Evolutionary conservation across 2,113 vertebrate genomes (phyloP), one percentile per base, ranked within the genome.

Genomic region (Saimiri boliviensis): DNA sequence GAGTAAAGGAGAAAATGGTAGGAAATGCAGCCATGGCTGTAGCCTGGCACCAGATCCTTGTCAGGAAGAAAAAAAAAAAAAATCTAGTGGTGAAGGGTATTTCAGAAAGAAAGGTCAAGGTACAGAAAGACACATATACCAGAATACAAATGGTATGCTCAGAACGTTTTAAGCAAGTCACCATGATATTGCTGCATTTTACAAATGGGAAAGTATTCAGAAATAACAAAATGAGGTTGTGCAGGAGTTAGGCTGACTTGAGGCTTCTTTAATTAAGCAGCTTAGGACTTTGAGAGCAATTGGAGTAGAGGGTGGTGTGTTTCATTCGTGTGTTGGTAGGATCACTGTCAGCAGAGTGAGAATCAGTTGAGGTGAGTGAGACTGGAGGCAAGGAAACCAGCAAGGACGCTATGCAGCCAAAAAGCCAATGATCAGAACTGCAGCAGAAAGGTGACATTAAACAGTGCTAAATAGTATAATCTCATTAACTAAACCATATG

Each of bases 221-320:
- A 90, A 71, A 23, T 13, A n/a, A 30, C 19, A 19, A 6, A 11
- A 27, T 73, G 13, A 47, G 35, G 7, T 32, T 27, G n/a, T 23
- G 14, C 27, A 40, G 16, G 27, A 25, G 17, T 14, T 23, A 32
- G 58, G 21, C 30, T 6, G 12, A 60, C 4, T 25, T 49, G 27
- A 54, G n/a, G 9, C 12, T 13, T 70, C 73, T 63, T 63, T 63
- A 5, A 30, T 45, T 30, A 45, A 19, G 21, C 25, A n/a, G 2
- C 5, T 54, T 87, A 45, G 21, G 11, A 79, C 11, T 20, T 2
- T 4, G 5, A 5, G n/a, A 37, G 13, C 32, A 47, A 1, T 45
- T 14, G 58, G 37, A 58, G 30, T 27, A 37, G 3, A 37, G 6
- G 14, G 1, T 8, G 32, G 6, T 0, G 2, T 37, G 6, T 60